Conservation (phyloP, 2,797 vertebrate genomes). For the Sarcophilus harrisii region DNA sequence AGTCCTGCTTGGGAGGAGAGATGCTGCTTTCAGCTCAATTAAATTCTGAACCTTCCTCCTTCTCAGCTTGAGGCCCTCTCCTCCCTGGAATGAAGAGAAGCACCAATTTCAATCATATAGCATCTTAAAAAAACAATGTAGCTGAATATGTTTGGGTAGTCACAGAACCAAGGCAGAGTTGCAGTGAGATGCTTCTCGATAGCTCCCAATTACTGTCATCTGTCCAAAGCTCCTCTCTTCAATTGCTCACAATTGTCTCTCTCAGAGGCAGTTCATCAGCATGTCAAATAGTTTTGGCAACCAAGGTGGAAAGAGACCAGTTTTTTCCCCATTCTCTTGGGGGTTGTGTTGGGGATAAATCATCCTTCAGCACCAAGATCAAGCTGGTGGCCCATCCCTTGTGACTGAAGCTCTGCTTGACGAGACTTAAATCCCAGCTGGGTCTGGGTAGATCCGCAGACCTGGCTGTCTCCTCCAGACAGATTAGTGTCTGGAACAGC, state of each 20-base stretch:
- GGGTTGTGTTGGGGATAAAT: background rate
- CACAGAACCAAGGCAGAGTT: background rate
- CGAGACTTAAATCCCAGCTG: background rate
- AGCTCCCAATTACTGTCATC: background rate
- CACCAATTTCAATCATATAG: background rate
- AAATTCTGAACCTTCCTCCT: background rate
- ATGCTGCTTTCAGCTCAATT: background rate
- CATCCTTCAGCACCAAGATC: background rate
- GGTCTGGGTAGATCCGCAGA: background rate
- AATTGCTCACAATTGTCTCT: slow-evolving; percentile 5
- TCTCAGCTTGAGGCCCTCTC: background rate
- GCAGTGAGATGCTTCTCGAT: background rate
- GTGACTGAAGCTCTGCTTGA: background rate
- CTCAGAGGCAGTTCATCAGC: background rate
- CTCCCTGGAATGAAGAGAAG: background rate
- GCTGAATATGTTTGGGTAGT: background rate
- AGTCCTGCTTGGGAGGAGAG: background rate
- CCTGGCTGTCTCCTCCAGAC: background rate
- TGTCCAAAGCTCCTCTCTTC: background rate
- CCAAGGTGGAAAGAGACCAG: background rate
- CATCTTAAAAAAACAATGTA: background rate
- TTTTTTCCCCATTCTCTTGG: background rate
- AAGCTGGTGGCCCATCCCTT: background rate
- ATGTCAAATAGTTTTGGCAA: background rate
- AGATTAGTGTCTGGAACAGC: background rate